Percentiles rank a stretch among this genome's conserved stretches.
Evolutionary conservation across 2,113 vertebrate species (phyloP).

Genomic region (Herpetotheres cachinnans): DNA sequence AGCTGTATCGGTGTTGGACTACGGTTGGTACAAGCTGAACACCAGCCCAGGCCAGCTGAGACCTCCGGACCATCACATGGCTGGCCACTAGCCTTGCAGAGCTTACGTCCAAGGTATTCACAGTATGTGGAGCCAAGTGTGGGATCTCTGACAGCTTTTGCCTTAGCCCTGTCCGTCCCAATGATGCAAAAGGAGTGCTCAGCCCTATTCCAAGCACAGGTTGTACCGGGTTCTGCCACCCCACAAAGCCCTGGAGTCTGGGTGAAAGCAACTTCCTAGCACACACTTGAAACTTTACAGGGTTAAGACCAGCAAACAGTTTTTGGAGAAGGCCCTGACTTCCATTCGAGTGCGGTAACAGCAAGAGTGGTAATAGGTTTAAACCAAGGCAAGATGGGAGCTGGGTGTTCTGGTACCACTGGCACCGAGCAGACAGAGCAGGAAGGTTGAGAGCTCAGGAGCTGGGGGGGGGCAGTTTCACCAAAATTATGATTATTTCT

Average conservation of each 20-base stretch:
- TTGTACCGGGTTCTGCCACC: background rate
- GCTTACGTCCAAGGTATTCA: background rate
- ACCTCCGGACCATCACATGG: background rate
- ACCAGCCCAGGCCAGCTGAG: slow-evolving; percentile 12
- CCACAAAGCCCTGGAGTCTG: background rate
- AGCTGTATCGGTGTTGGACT: background rate
- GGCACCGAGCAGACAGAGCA: background rate
- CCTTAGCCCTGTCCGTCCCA: background rate
- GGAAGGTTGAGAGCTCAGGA: background rate
- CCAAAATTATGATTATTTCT: background rate
- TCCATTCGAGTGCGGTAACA: background rate
- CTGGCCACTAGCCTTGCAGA: background rate
- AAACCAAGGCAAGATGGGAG: background rate
- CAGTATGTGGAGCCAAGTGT: background rate
- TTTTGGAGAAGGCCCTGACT: background rate
- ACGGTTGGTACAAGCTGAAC: background rate
- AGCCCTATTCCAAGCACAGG: background rate
- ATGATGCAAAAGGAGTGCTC: background rate
- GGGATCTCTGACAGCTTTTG: background rate
- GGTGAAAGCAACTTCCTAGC: background rate
- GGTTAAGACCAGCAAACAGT: background rate
- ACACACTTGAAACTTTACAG: background rate
- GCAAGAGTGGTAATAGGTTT: background rate
- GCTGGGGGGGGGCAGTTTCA: background rate
- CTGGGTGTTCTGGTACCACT: background rate